phyloP scores from a whole-genome alignment of 2,888 invertebrate genomes.

The Zaprionus lineosus region DNA sequence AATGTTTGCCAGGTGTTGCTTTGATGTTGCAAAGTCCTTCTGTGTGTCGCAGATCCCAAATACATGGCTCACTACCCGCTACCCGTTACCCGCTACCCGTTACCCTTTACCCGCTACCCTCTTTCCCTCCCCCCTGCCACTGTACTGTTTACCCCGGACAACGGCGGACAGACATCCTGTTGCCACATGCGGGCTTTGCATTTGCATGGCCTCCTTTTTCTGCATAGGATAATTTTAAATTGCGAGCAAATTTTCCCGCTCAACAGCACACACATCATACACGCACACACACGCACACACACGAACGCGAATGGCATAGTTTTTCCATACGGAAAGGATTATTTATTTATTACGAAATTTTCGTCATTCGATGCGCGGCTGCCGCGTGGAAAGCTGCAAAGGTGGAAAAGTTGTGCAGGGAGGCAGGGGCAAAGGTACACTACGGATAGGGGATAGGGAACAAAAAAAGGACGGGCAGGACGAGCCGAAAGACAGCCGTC shows the following conservation, averaged over 20 bases:
- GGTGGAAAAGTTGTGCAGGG: constrained; percentile 36
- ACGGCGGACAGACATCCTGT: constrained; percentile 5
- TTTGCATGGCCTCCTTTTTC: constrained; percentile 71
- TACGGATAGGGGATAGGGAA: background rate
- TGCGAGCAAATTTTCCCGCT: constrained; percentile 73
- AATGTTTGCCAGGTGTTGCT: constrained; percentile 67
- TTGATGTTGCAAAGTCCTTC: constrained; percentile 50
- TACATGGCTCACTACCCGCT: too few relatives aligned
- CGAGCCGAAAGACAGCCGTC: too few relatives aligned
- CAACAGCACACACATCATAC: constrained; percentile 18
- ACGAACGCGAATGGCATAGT: constrained; percentile 54
- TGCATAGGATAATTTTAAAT: constrained; percentile 65
- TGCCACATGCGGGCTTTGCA: constrained; percentile 66
- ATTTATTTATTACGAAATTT: constrained; percentile 76
- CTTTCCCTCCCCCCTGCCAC: background rate
- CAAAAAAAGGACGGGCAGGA: constrained; percentile 14
- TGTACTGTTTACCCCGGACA: background rate
- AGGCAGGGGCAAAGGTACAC: constrained; percentile 22
- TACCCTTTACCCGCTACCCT: background rate
- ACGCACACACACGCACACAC: constrained; percentile 15
- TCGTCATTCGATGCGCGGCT: constrained; percentile 76
- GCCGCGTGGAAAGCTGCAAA: constrained; percentile 70
- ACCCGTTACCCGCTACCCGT: background rate
- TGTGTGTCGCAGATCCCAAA: too few relatives aligned
- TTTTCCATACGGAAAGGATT: constrained; percentile 69